A percentile compares a stretch with the other conserved stretches of the same genome.
Evolutionary conservation across 2,888 invertebrate species (phyloP).

Genomic region (Eupithecia subfuscata): DNA sequence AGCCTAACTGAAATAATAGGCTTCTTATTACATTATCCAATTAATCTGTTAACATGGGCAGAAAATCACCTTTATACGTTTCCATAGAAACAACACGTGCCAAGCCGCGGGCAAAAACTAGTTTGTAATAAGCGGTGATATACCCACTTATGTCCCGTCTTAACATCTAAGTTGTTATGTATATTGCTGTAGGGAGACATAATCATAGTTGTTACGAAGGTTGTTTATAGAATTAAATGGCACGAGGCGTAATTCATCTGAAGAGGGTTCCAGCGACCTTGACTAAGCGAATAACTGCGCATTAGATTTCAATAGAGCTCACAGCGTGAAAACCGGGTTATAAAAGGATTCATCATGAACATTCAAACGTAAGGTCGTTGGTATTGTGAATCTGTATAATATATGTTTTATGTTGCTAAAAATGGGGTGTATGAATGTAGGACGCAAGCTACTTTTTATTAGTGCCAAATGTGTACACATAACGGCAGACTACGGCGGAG

Average conservation of each 20-base stretch:
- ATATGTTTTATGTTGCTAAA: not conserved
- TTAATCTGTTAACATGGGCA: too few relatives aligned
- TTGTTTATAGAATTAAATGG: constrained; percentile 1
- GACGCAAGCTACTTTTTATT: too few relatives aligned
- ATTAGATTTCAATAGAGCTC: not conserved
- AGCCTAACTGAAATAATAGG: too few relatives aligned
- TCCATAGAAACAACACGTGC: too few relatives aligned
- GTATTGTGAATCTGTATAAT: not conserved
- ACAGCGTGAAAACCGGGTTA: not conserved
- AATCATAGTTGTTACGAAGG: not conserved
- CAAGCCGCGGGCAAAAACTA: too few relatives aligned
- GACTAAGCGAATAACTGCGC: not conserved
- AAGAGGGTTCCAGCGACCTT: constrained; percentile 1
- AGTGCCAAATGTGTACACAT: not conserved
- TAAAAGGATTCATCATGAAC: not conserved
- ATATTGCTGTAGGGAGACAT: not conserved
- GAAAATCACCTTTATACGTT: too few relatives aligned
- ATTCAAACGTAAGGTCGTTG: not conserved
- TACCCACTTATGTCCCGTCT: too few relatives aligned
- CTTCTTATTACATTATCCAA: too few relatives aligned
- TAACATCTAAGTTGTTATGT: too few relatives aligned
- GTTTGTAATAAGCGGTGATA: too few relatives aligned
- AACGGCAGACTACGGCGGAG: not conserved
- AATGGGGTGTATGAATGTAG: not conserved
- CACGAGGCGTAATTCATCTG: not conserved